A percentile compares a stretch with the other conserved stretches of the same genome.
Evolutionary conservation across 2,888 invertebrate species (phyloP).

Genomic region (Anoncus sp.): DNA sequence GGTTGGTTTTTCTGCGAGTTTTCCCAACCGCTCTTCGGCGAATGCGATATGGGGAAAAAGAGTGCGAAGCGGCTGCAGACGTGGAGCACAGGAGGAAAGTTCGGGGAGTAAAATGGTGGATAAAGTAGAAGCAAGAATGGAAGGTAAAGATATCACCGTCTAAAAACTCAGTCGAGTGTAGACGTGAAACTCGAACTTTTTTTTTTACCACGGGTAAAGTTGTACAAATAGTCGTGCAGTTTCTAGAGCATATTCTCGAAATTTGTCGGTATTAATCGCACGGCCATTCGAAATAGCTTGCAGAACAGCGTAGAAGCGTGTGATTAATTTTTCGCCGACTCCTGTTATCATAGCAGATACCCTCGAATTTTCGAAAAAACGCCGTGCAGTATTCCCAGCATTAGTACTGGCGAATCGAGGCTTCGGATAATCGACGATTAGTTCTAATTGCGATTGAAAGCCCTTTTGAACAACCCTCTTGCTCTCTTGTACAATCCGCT

Average conservation of each 20-base stretch:
- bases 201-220: conserved; percentile 16
- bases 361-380: conserved; percentile 52
- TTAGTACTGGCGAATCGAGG: conserved; percentile 59
- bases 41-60: no score
- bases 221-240: conserved; percentile 5
- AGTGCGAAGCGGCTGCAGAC: no score
- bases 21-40: no score
- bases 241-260: conserved; percentile 50
- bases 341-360: conserved; percentile 50
- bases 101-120: no score
- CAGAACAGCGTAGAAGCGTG: conserved; percentile 54
- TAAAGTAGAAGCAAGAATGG: no score
- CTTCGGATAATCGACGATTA: conserved; percentile 60
- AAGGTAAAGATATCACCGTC: no score
- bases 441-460: conserved; percentile 50
- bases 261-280: conserved; percentile 57
- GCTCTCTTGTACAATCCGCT: conserved; percentile 24
- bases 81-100: no score
- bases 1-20: no score
- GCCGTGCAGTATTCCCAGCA: conserved; percentile 58
- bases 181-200: no score
- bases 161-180: no score
- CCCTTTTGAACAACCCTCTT: conserved; percentile 17
- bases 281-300: conserved; percentile 56
- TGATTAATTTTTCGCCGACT: conserved; percentile 47